A percentile compares a stretch with the other conserved stretches of the same genome.
Conservation (phyloP, 2,888 invertebrate species). For the Mystacides longicornis region DNA sequence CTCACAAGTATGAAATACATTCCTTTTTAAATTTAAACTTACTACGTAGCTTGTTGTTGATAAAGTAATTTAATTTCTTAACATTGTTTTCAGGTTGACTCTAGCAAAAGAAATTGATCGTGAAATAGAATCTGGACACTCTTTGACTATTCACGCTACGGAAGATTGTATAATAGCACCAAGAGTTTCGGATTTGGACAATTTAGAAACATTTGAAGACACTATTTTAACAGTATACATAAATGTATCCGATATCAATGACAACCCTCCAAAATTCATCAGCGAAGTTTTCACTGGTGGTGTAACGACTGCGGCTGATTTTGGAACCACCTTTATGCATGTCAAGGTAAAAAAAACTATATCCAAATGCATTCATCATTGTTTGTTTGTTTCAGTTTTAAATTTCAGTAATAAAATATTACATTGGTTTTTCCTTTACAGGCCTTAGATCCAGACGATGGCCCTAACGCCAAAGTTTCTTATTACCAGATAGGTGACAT, state of each 20-base stretch:
- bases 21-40: neutral
- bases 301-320: slow-evolving; percentile 87
- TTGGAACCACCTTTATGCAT: slow-evolving; percentile 80
- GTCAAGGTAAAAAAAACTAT: slow-evolving; percentile 53
- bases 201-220: slow-evolving; percentile 44
- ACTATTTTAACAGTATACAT: slow-evolving; percentile 64
- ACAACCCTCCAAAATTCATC: slow-evolving; percentile 79
- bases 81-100: slow-evolving; percentile 24
- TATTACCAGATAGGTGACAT: slow-evolving; percentile 76
- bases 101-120: slow-evolving; percentile 60
- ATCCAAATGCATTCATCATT: neutral
- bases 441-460: slow-evolving; percentile 72
- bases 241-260: slow-evolving; percentile 78
- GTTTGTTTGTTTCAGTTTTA: neutral
- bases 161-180: slow-evolving; percentile 70
- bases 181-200: slow-evolving; percentile 47
- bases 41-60: neutral
- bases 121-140: slow-evolving; percentile 60
- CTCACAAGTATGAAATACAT: slow-evolving; percentile 55
- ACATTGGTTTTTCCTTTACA: slow-evolving; percentile 30
- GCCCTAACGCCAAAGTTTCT: slow-evolving; percentile 63
- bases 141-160: slow-evolving; percentile 69
- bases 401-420: neutral
- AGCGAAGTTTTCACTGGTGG: slow-evolving; percentile 85
- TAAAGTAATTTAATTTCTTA: neutral